Evolutionary conservation across 2,113 vertebrate species (phyloP).

Genomic region (Cepphus grylle): DNA sequence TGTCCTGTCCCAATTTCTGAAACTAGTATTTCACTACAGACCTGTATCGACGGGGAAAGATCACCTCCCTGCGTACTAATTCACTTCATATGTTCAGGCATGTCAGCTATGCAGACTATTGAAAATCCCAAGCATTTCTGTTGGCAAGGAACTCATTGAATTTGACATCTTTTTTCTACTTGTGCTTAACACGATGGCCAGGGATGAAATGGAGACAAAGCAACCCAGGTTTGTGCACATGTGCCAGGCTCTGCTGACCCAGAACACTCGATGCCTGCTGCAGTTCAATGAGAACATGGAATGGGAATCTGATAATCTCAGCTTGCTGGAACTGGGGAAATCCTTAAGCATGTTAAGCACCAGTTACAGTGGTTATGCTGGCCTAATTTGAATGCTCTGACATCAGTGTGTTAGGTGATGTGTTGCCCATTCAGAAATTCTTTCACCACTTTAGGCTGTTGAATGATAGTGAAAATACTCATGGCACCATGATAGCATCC

Average conservation of each 20-base stretch:
- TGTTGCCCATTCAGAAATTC: not conserved
- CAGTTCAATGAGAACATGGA: not conserved
- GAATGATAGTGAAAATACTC: not conserved
- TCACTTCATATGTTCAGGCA: not conserved
- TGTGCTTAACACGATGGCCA: not conserved
- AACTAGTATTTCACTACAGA: not conserved
- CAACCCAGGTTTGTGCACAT: rapidly evolving
- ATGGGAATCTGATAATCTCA: not conserved
- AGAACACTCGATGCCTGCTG: not conserved
- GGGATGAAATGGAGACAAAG: not conserved
- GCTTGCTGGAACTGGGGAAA: not conserved
- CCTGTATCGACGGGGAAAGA: not conserved
- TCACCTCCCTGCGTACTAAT: not conserved
- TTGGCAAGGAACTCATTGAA: not conserved
- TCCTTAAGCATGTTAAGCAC: not conserved
- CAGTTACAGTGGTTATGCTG: not conserved
- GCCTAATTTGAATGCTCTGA: not conserved
- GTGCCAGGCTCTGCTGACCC: not conserved
- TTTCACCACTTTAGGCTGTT: not conserved
- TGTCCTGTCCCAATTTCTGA: not conserved
- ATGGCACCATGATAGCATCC: not conserved
- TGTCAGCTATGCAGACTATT: not conserved
- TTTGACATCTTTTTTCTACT: not conserved
- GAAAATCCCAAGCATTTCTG: not conserved
- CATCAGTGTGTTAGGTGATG: not conserved